Percentiles rank a stretch among this genome's conserved stretches.
Conservation (phyloP, 1,140 invertebrate genomes). For the Calliphora vicina region DNA sequence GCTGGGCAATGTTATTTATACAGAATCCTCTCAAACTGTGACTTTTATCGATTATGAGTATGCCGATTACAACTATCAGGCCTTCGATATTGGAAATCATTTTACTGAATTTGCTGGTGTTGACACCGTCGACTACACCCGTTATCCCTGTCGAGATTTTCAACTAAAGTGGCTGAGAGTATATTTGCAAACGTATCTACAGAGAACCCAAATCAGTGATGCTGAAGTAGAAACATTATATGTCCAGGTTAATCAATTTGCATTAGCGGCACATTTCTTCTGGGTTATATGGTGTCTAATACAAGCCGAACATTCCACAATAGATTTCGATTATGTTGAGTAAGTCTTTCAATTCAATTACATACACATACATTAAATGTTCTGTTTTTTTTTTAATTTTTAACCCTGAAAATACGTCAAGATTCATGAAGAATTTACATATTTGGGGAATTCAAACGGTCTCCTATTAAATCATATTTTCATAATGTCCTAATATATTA, state of each 20-base stretch:
- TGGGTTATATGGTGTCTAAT: slow-evolving; percentile 95
- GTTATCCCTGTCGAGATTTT: slow-evolving; percentile 82
- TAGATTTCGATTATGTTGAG: slow-evolving; percentile 94
- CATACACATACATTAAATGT: too few relatives aligned
- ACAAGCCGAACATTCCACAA: slow-evolving; percentile 87
- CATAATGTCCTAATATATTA: too few relatives aligned
- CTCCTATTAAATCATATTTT: too few relatives aligned
- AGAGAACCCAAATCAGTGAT: slow-evolving; percentile 63
- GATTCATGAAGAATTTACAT: too few relatives aligned
- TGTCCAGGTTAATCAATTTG: slow-evolving; percentile 81
- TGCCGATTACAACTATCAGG: slow-evolving; percentile 91
- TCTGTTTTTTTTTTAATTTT: slow-evolving; percentile 32
- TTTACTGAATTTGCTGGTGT: slow-evolving; percentile 97
- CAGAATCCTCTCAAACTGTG: slow-evolving; percentile 74
- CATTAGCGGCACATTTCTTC: slow-evolving; percentile 83
- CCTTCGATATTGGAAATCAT: slow-evolving; percentile 97
- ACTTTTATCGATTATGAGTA: slow-evolving; percentile 99
- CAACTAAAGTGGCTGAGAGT: slow-evolving; percentile 83
- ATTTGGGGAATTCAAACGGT: too few relatives aligned
- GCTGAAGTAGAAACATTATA: slow-evolving; percentile 76
- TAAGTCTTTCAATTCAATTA: too few relatives aligned
- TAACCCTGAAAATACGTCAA: too few relatives aligned
- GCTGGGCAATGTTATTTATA: slow-evolving; percentile 90
- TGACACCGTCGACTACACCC: slow-evolving; percentile 76
- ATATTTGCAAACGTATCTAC: slow-evolving; percentile 75